Evolutionary conservation across 2,888 invertebrate genomes (phyloP).

Genomic region (Emmelina monodactyla): DNA sequence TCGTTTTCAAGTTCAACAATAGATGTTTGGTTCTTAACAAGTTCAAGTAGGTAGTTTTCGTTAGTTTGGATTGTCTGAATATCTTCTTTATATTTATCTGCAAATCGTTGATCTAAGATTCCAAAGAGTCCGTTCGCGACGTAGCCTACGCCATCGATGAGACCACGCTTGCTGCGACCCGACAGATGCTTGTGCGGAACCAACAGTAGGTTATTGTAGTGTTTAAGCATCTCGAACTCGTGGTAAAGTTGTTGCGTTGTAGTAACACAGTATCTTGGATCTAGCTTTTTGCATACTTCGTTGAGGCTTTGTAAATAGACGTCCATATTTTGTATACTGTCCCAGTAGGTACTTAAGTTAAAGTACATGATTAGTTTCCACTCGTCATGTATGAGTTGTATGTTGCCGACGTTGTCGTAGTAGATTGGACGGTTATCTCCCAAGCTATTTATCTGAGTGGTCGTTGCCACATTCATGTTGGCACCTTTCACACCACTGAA

Average conservation of each 20-base stretch:
- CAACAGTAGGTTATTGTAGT: slow-evolving; percentile 8
- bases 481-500: too few relatives aligned
- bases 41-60: slow-evolving; percentile 7
- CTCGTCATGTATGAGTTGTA: slow-evolving; percentile 13
- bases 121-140: slow-evolving; percentile 11
- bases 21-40: slow-evolving; percentile 11
- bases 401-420: slow-evolving; percentile 8
- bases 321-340: slow-evolving; percentile 3
- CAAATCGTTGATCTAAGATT: slow-evolving; percentile 10
- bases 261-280: slow-evolving; percentile 9
- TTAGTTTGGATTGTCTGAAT: slow-evolving; percentile 9
- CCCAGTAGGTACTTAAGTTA: slow-evolving; percentile 12
- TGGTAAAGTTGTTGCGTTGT: slow-evolving; percentile 5
- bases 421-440: slow-evolving; percentile 10
- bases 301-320: too few relatives aligned
- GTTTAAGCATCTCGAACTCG: slow-evolving; percentile 5
- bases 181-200: slow-evolving; percentile 6
- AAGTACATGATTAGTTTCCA: slow-evolving; percentile 14
- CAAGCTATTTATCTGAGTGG: slow-evolving; percentile 6
- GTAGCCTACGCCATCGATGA: slow-evolving; percentile 8
- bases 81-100: slow-evolving; percentile 9
- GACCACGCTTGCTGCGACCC: slow-evolving; percentile 7
- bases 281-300: slow-evolving; percentile 3
- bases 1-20: slow-evolving; percentile 10
- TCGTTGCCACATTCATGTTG: too few relatives aligned